Conservation (phyloP, 1,140 invertebrate genomes). For the Megathymus violae region DNA sequence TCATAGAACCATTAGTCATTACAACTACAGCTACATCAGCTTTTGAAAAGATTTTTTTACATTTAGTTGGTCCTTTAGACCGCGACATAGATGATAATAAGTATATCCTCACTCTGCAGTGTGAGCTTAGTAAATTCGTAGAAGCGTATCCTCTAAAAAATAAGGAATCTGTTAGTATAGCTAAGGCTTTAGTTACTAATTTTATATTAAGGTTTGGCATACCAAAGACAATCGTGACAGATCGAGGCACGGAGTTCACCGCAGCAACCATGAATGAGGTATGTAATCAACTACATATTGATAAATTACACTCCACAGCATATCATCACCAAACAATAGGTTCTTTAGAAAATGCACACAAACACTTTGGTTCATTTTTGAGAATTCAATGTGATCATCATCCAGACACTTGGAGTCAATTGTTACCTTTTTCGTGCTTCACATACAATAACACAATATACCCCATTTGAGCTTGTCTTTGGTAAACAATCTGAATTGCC, state of each 20-base stretch:
- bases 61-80: slow-evolving; percentile 7
- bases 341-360: slow-evolving; percentile 4
- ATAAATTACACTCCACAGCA: neutral
- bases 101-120: slow-evolving; percentile 5
- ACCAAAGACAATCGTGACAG: neutral
- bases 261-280: neutral
- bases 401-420: neutral
- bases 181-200: slow-evolving; percentile 6
- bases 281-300: neutral
- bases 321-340: slow-evolving; percentile 7
- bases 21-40: neutral
- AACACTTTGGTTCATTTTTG: slow-evolving; percentile 1
- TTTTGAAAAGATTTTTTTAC: slow-evolving; percentile 6
- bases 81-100: neutral
- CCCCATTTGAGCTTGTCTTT: slow-evolving; percentile 4
- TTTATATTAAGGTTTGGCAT: slow-evolving; percentile 14
- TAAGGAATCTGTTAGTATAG: slow-evolving; percentile 6
- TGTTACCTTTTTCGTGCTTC: slow-evolving; percentile 2
- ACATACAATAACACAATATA: slow-evolving; percentile 7
- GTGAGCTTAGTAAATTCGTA: slow-evolving; percentile 9
- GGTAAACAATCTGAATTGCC: slow-evolving; percentile 4
- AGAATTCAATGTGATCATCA: neutral
- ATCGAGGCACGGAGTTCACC: slow-evolving; percentile 6
- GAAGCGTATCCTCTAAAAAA: slow-evolving; percentile 12
- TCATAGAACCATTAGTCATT: slow-evolving; percentile 1